A percentile compares a stretch with the other conserved stretches of the same genome.
Evolutionary conservation across 2,888 invertebrate species (phyloP).

Genomic region (Sepioteuthis lessoniana): DNA sequence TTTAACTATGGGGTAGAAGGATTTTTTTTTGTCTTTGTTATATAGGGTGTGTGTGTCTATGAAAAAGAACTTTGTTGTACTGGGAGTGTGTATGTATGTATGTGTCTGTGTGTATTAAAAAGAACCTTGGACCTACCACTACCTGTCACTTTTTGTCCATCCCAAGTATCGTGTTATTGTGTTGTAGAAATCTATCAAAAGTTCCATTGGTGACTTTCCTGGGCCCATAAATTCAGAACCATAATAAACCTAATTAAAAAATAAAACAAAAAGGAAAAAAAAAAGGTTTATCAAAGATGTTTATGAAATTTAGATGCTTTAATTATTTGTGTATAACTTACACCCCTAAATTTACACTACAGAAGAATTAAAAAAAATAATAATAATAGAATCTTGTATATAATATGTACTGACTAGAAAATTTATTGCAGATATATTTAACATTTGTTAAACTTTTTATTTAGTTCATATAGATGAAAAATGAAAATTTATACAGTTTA

Average conservation of each 20-base stretch:
- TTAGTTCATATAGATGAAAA: no score
- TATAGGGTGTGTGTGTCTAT: no score
- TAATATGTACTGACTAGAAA: no score
- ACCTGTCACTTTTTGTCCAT: conserved; percentile 43
- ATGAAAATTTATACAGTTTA: no score
- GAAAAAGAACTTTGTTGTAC: no score
- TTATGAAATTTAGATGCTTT: not conserved
- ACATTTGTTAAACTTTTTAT: no score
- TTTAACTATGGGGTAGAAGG: no score
- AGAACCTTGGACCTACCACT: conserved; percentile 34
- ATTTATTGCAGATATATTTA: no score
- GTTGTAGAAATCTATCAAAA: conserved; percentile 68
- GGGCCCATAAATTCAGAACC: conserved; percentile 71
- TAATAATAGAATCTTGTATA: no score
- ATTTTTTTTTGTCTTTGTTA: no score
- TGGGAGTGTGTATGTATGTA: not conserved
- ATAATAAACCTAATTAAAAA: conserved; percentile 63
- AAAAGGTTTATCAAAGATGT: not conserved
- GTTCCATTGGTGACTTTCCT: conserved; percentile 67
- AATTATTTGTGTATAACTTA: not conserved
- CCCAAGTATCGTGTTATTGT: conserved; percentile 59
- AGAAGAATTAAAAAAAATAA: no score
- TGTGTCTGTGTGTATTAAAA: conserved; percentile 21
- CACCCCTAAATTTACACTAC: no score
- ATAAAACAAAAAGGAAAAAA: conserved; percentile 49